Evolutionary conservation across 2,113 vertebrate genomes (phyloP).

Genomic region (Nothocercus julius): DNA sequence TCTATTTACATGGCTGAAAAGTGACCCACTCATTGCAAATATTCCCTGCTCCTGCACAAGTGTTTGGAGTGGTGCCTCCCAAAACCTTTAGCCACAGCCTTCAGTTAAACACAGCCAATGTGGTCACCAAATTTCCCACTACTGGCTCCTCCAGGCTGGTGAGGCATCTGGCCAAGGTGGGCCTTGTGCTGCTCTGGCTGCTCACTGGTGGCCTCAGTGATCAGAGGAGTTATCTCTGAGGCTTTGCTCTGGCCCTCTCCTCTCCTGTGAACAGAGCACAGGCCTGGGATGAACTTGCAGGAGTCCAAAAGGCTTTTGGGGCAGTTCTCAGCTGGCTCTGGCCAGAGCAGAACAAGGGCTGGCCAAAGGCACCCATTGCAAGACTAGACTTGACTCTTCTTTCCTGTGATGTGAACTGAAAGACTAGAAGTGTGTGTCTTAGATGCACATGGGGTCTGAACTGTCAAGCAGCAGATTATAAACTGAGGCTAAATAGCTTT

Average conservation of each 20-base stretch:
- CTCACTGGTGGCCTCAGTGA: background rate
- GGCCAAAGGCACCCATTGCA: background rate
- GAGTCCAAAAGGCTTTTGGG: background rate
- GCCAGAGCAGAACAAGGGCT: background rate
- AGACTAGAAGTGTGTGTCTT: background rate
- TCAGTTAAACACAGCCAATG: background rate
- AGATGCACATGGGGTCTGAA: background rate
- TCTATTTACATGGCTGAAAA: background rate
- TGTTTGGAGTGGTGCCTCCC: fast-evolving
- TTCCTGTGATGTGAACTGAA: background rate
- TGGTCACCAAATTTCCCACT: background rate
- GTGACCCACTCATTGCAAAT: background rate
- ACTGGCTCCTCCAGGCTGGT: background rate
- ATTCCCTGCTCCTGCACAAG: background rate
- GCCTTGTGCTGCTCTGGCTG: background rate
- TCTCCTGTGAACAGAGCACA: background rate
- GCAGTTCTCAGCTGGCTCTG: background rate
- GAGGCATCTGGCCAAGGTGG: background rate
- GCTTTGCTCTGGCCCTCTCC: background rate
- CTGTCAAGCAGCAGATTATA: background rate
- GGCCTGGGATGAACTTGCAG: background rate
- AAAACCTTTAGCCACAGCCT: background rate
- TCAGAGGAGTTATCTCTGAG: background rate
- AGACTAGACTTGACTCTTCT: background rate
- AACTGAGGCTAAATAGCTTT: no score